Conservation (phyloP, 2,888 invertebrate species). For the Aspidapion aeneum region DNA sequence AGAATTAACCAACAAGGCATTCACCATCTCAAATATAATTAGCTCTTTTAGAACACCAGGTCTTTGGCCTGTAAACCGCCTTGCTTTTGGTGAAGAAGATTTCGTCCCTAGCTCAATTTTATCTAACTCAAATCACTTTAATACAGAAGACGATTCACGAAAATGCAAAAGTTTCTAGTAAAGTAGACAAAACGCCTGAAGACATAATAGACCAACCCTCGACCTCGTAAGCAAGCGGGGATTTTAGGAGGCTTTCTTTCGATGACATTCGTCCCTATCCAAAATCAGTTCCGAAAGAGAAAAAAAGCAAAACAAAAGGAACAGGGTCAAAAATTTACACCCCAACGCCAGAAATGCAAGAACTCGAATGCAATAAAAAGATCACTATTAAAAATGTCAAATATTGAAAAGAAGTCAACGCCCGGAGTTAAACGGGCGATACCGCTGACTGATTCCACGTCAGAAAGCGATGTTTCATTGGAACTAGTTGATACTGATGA, state of each 20-base stretch:
- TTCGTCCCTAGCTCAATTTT: neutral
- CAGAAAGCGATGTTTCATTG: too few relatives aligned
- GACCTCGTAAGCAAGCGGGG: neutral
- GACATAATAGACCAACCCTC: neutral
- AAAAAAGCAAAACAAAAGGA: constrained; percentile 5
- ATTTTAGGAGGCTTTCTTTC: neutral
- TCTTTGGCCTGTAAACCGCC: constrained; percentile 6
- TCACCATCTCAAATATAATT: constrained; percentile 2
- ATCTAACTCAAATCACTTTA: neutral
- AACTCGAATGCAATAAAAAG: neutral
- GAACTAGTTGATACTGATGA: neutral
- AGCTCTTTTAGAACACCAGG: constrained; percentile 5
- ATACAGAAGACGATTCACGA: neutral
- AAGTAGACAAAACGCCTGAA: neutral
- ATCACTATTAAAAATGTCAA: neutral
- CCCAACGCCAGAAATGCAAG: neutral
- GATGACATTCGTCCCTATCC: neutral
- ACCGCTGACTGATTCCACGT: neutral
- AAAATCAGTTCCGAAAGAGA: neutral
- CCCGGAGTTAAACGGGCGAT: neutral
- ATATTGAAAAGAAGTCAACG: neutral
- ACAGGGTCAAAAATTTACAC: constrained; percentile 5
- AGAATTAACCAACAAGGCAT: constrained; percentile 11
- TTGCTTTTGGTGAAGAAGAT: constrained; percentile 4
- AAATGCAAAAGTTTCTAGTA: too few relatives aligned